Conservation (phyloP, 2,113 vertebrate genomes). For the Rhinolophus sinicus region DNA sequence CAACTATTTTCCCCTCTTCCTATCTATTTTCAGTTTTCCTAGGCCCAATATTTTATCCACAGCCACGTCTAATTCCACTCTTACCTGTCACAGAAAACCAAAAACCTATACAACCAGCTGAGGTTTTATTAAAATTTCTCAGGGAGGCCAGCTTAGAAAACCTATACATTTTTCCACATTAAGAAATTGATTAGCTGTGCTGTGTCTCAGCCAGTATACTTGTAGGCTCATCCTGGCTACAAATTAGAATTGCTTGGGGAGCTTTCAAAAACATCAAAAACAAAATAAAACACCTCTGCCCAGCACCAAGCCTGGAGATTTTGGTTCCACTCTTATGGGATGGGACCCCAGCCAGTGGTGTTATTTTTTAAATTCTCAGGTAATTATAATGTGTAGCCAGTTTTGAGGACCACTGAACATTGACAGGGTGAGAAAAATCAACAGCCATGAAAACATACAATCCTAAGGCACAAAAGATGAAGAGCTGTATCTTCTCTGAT, state of each 20-base stretch:
- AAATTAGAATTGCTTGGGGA: not conserved
- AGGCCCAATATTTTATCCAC: not conserved
- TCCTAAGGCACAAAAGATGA: not conserved
- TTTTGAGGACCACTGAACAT: not conserved
- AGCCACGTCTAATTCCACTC: not conserved
- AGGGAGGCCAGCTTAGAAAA: not conserved
- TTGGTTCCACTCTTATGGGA: not conserved
- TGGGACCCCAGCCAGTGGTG: not conserved
- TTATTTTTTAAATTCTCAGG: not conserved
- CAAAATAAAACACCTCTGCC: not conserved
- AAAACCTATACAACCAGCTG: not conserved
- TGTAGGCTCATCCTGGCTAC: not conserved
- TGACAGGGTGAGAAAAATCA: not conserved
- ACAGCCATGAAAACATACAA: not conserved
- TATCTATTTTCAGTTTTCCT: not conserved
- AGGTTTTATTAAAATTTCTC: slow-evolving; percentile 24
- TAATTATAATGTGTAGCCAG: not conserved
- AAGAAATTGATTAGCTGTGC: slow-evolving; percentile 32
- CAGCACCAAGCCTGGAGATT: not conserved
- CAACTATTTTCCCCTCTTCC: not conserved
- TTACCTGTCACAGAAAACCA: not conserved
- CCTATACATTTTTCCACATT: not conserved
- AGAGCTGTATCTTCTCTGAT: not conserved
- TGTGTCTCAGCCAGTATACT: not conserved
- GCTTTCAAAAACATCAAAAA: not conserved